Base-by-base conservation (phyloP, 2,888 invertebrate genomes). In the Fabriciana adippe region DNA sequence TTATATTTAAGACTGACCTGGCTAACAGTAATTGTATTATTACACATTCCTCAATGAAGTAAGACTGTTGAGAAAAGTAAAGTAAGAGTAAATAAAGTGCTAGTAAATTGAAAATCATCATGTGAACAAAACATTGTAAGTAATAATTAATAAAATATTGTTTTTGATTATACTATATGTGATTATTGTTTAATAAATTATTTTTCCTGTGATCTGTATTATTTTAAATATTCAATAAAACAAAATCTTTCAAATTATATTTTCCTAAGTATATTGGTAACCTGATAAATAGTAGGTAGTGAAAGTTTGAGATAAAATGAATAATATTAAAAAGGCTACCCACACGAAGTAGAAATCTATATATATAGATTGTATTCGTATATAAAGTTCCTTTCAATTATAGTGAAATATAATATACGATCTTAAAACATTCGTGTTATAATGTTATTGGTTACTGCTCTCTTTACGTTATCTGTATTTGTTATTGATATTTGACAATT, bases 51-150 rank as follows among this genome's bases (percentile, higher is more conserved):
- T 86, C 77, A 80, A 78, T 75, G 35, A 51, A 35, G 78, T 80
- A 87, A 87, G 89, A 88, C 89, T 91, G 89, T 90, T 85, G 81
- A 73, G 84, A 82, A 80, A 79, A 76, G 5, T 26, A 76, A 73
- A 78, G 72, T 61, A 71, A 35, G 35, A 35, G 35, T 35, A 31
- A 35, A 8, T 26, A 26, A 26, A 26, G 26, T 26, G 4, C 26
- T 26, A 26, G 35, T 35, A 41, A 73, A 67, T 74, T 68, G 69
- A 74, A 79, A 80, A 78, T 73, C 74, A 79, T 81, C 80, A 84
- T 82, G 82, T 87, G 87, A 91, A 89, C 90, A 90, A 90, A 88
- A 85, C 83, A 83, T 83, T 87, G 83, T 87, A 84, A 83, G 84
- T 86, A 84, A 88, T 86, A 84, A 88, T 89, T 79, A 88, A 82